These are phyloP conservation scores for Gastrophryne carolinensis DNA, from an alignment of 2,797 vertebrate species.

Conservation along the genomic window DNA sequence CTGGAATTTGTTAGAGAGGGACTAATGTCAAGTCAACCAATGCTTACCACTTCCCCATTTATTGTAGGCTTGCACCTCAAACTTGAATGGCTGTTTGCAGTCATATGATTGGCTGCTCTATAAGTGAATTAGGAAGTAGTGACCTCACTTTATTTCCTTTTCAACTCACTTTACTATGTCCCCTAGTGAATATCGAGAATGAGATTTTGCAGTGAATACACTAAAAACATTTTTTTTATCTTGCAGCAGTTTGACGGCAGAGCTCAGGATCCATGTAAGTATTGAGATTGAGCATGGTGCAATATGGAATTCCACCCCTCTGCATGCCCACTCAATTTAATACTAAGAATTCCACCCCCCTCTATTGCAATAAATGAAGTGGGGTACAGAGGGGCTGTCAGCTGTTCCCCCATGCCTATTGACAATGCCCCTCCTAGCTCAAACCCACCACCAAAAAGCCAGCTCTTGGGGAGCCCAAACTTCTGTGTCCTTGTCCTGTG, in stretches of 20 bases:
- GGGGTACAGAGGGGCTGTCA: background rate
- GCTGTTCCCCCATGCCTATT: background rate
- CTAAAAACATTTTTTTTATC: background rate
- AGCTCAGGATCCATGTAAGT: constrained; percentile 60
- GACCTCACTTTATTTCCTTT: too few relatives aligned
- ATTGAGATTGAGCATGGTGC: too few relatives aligned
- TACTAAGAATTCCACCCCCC: background rate
- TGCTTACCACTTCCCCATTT: background rate
- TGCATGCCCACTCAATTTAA: too few relatives aligned
- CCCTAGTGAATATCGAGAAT: background rate
- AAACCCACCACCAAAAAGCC: too few relatives aligned
- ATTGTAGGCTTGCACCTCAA: too few relatives aligned
- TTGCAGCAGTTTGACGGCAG: constrained; percentile 58
- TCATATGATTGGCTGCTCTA: too few relatives aligned
- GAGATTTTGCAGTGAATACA: background rate
- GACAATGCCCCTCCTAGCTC: background rate
- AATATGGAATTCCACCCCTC: too few relatives aligned
- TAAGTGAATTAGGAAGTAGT: too few relatives aligned
- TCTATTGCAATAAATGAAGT: background rate
- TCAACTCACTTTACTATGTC: background rate
- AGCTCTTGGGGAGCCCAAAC: too few relatives aligned
- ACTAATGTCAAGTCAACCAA: too few relatives aligned
- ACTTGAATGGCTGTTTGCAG: background rate
- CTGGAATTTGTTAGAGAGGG: too few relatives aligned
- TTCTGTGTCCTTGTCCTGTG: too few relatives aligned